Evolutionary conservation across 2,888 invertebrate species (phyloP).

Genomic region (Ametastegia equiseti): DNA sequence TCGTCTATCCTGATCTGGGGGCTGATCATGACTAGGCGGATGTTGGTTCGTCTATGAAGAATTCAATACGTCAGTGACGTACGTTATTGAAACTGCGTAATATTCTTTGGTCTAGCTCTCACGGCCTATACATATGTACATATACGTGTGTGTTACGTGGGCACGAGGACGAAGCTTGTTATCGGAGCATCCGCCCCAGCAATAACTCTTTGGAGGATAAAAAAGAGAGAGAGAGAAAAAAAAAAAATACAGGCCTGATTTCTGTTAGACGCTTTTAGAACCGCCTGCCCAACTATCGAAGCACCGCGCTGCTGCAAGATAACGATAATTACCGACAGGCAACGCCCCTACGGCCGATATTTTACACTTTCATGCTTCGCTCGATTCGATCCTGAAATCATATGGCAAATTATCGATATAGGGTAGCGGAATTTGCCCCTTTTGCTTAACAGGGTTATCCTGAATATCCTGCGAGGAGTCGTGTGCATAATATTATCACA

Average conservation of each 20-base stretch:
- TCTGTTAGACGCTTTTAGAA: slow-evolving; percentile 17
- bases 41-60: not conserved
- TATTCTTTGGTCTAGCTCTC: not conserved
- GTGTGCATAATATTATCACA: too few species aligned
- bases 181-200: slow-evolving; percentile 39
- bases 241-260: slow-evolving; percentile 32
- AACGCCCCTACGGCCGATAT: slow-evolving; percentile 15
- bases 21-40: too few species aligned
- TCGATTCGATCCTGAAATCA: not conserved
- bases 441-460: too few species aligned
- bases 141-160: not conserved
- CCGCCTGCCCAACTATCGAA: slow-evolving; percentile 18
- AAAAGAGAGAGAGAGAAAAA: too few species aligned
- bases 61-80: not conserved
- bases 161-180: slow-evolving; percentile 9
- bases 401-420: not conserved
- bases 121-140: not conserved
- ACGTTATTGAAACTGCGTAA: not conserved
- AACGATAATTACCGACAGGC: slow-evolving; percentile 26
- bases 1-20: too few species aligned
- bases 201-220: slow-evolving; percentile 36
- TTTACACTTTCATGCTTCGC: not conserved
- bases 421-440: too few species aligned
- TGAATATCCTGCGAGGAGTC: too few species aligned
- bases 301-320: slow-evolving; percentile 5